Evolutionary conservation across 64 coral and sea anemone species (phyloP).

Genomic region (Stylophora pistillata): DNA sequence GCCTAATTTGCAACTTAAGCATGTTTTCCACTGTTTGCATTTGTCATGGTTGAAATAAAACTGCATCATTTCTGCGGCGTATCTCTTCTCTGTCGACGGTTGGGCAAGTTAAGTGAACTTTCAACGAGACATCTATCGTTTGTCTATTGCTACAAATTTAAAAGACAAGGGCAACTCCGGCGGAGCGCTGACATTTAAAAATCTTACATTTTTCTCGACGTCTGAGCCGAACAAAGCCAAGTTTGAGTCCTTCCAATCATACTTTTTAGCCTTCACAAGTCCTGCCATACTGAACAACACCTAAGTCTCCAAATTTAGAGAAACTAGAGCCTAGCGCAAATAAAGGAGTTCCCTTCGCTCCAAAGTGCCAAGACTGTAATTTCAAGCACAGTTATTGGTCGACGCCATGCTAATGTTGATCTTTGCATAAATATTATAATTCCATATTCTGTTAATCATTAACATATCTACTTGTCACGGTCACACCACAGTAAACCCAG

Average conservation of each 20-base stretch:
- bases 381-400: background rate
- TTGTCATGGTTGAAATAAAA: too few species aligned
- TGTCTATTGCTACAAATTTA: background rate
- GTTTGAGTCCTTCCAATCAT: conserved; percentile 57
- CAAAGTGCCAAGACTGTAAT: background rate
- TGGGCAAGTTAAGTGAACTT: background rate
- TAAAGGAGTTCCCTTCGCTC: conserved; percentile 10
- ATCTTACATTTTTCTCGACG: conserved; percentile 63
- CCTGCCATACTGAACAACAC: conserved; percentile 34
- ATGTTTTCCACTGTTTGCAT: too few species aligned
- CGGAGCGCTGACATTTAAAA: background rate
- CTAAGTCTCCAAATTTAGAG: background rate
- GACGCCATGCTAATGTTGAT: background rate
- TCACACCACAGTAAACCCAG: too few species aligned
- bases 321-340: background rate
- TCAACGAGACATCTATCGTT: background rate
- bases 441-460: background rate
- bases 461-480: background rate
- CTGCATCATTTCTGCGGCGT: too few species aligned
- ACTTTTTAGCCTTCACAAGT: conserved; percentile 50
- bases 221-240: conserved; percentile 64
- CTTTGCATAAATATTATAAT: conserved; percentile 21
- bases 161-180: background rate
- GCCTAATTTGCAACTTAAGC: too few species aligned
- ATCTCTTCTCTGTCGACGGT: too few species aligned